Conservation (phyloP, 2,113 vertebrate genomes). For the Lepisosteus osseus region DNA sequence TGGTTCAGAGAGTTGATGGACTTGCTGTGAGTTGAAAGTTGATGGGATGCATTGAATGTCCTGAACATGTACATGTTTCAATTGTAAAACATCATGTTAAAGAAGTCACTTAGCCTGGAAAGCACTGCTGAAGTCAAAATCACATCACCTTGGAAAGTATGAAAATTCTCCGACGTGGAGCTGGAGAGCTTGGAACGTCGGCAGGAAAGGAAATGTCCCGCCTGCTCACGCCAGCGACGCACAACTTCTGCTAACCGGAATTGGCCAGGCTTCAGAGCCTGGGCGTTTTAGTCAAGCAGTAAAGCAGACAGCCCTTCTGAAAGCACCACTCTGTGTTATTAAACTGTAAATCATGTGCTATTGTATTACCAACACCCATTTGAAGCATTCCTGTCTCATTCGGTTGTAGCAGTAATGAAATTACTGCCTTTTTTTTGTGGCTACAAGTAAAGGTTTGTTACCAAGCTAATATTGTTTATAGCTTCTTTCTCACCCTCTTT, state of each 20-base stretch:
- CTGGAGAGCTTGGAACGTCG: too few species aligned
- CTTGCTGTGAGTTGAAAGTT: too few species aligned
- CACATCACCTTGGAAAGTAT: not conserved
- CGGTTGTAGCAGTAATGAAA: slow-evolving; percentile 30
- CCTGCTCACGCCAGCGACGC: slow-evolving; percentile 30
- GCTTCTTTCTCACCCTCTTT: not conserved
- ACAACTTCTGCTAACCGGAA: slow-evolving; percentile 48
- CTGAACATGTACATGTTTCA: too few species aligned
- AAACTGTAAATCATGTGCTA: slow-evolving; percentile 55
- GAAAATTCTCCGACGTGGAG: too few species aligned
- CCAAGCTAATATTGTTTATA: slow-evolving; percentile 11
- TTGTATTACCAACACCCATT: slow-evolving; percentile 42
- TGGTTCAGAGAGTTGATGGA: too few species aligned
- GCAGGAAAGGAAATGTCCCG: slow-evolving; percentile 26
- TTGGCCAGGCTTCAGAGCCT: slow-evolving; percentile 45
- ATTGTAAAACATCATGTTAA: too few species aligned
- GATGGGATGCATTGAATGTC: too few species aligned
- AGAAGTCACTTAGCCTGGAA: slow-evolving; percentile 21
- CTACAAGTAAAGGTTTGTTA: not conserved
- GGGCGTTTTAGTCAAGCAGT: slow-evolving; percentile 36
- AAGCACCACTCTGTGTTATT: slow-evolving; percentile 57
- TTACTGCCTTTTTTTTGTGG: slow-evolving; percentile 34
- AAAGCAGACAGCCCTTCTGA: slow-evolving; percentile 45
- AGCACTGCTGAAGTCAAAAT: slow-evolving; percentile 31
- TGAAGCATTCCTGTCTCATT: slow-evolving; percentile 37